Conservation (phyloP, 2,888 invertebrate genomes). For the Drosophila subquinaria region DNA sequence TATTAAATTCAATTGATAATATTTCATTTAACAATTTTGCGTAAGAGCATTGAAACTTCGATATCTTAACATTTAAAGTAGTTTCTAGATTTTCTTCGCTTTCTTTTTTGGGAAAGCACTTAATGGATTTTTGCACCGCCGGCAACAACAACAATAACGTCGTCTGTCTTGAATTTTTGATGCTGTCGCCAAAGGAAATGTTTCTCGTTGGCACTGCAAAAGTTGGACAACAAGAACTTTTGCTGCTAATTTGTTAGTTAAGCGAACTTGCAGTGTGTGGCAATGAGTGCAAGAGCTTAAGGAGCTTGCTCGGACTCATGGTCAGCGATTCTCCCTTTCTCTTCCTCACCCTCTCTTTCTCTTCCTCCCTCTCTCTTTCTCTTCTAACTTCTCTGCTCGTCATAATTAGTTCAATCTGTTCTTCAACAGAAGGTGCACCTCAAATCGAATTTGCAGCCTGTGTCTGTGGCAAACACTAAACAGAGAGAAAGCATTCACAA, state of each 20-base stretch:
- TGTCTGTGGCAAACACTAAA: constrained; percentile 25
- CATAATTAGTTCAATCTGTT: constrained; percentile 52
- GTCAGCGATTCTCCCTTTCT: constrained; percentile 18
- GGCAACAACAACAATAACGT: constrained; percentile 8
- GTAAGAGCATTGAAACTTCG: no score
- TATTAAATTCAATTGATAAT: no score
- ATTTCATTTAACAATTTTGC: no score
- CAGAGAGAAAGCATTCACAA: constrained; percentile 45
- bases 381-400: background rate
- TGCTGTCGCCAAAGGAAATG: constrained; percentile 44
- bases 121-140: constrained; percentile 62
- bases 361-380: background rate
- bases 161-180: constrained; percentile 32
- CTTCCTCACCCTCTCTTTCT: no score
- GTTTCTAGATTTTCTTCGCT: constrained; percentile 13
- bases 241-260: constrained; percentile 54
- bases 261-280: constrained; percentile 12
- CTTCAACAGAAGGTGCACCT: constrained; percentile 43
- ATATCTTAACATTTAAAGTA: no score
- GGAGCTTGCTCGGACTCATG: constrained; percentile 27
- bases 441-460: constrained; percentile 51
- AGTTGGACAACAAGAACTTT: constrained; percentile 42
- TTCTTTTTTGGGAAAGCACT: constrained; percentile 35
- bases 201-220: constrained; percentile 24
- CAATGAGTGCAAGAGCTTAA: constrained; percentile 19